Conservation (phyloP, 2,888 invertebrate genomes). For the Eumacrocentrus americanus region DNA sequence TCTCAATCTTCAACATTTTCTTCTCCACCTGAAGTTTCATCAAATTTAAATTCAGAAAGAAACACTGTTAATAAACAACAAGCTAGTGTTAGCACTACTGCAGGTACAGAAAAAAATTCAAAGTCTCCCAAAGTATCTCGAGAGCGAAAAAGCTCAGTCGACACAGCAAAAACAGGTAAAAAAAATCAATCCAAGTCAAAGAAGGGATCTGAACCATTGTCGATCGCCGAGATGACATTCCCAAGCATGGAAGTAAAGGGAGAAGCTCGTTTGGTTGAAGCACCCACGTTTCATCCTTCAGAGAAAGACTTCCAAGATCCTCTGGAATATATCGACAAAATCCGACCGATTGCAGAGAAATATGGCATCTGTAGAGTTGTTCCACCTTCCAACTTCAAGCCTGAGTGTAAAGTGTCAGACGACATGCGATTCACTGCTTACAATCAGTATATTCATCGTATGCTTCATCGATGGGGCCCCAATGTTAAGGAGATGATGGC, state of each 20-base stretch:
- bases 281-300: constrained; percentile 80
- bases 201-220: constrained; percentile 31
- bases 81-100: constrained; percentile 10
- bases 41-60: constrained; percentile 24
- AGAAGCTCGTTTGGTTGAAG: constrained; percentile 70
- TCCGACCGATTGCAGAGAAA: constrained; percentile 75
- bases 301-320: constrained; percentile 86
- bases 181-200: constrained; percentile 36
- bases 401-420: constrained; percentile 82
- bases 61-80: background rate
- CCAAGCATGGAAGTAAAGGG: constrained; percentile 45
- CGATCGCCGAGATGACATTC: constrained; percentile 48
- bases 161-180: constrained; percentile 45
- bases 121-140: constrained; percentile 46
- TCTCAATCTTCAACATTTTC: constrained; percentile 7
- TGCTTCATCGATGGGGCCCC: constrained; percentile 88
- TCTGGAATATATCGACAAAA: constrained; percentile 80
- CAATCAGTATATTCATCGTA: constrained; percentile 88
- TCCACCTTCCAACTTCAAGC: constrained; percentile 80
- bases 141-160: constrained; percentile 48
- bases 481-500: constrained; percentile 84
- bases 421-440: constrained; percentile 86
- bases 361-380: constrained; percentile 89
- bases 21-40: constrained; percentile 16
- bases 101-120: constrained; percentile 38